Conservation (phyloP, 2,797 vertebrate species). For the Avahi laniger region DNA sequence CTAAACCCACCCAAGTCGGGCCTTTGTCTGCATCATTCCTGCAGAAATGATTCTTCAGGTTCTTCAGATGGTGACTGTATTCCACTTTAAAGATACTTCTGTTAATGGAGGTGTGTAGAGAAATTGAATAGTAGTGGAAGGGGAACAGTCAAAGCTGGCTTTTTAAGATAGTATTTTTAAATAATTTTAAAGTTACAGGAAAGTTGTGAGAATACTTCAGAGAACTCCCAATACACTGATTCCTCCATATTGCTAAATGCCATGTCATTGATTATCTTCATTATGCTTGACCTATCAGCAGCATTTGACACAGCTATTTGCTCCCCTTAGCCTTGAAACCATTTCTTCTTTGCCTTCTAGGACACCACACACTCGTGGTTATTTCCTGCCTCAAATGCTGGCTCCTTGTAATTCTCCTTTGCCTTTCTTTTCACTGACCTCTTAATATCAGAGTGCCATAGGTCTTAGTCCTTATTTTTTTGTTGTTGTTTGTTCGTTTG, state of each 20-base stretch:
- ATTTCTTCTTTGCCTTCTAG: constrained; percentile 10
- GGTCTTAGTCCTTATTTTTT: not conserved
- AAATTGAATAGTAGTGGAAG: not conserved
- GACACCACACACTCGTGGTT: not conserved
- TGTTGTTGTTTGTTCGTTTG: not conserved
- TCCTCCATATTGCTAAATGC: not conserved
- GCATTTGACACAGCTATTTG: not conserved
- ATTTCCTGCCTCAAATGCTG: not conserved
- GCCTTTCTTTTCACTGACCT: not conserved
- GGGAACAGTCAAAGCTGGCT: not conserved
- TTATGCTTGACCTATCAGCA: not conserved
- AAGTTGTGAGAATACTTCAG: not conserved
- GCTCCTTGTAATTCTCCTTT: not conserved
- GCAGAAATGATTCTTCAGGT: not conserved
- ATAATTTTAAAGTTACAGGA: constrained; percentile 12
- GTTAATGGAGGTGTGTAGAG: not conserved
- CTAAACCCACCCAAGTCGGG: not conserved
- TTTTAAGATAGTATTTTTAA: not conserved
- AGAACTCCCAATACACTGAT: not conserved
- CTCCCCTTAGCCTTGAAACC: not conserved
- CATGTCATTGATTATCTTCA: not conserved
- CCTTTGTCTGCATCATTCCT: not conserved
- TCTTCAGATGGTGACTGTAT: not conserved
- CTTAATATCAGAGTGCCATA: not conserved
- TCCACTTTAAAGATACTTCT: not conserved